Conservation (phyloP, 92 coral and sea anemone genomes). For the Phenganax subtilis region DNA sequence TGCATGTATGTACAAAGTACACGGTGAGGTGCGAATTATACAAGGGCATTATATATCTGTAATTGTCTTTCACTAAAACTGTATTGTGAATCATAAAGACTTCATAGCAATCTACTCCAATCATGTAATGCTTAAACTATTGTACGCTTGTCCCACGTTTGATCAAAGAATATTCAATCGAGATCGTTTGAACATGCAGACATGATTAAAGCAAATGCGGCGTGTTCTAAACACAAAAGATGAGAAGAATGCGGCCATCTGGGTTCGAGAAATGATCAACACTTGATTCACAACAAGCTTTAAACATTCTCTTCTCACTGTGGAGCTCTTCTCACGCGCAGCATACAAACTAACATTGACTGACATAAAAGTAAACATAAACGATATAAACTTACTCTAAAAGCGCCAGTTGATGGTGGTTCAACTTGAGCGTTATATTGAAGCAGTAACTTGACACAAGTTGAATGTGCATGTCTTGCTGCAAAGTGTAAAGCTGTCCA, state of each 20-base stretch:
- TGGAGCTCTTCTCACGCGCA: conserved; percentile 39
- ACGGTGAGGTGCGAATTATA: conserved; percentile 13
- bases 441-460: conserved; percentile 86
- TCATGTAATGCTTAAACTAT: conserved; percentile 22
- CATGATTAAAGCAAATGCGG: conserved; percentile 9
- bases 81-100: conserved; percentile 15
- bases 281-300: conserved; percentile 25
- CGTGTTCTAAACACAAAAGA: conserved; percentile 25
- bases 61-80: conserved; percentile 11
- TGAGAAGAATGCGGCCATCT: conserved; percentile 44
- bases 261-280: conserved; percentile 32
- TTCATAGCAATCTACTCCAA: conserved; percentile 24
- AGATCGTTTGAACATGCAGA: conserved; percentile 15
- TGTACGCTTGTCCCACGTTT: neutral
- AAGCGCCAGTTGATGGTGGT: conserved; percentile 83
- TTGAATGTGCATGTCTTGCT: conserved; percentile 94
- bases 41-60: conserved; percentile 11
- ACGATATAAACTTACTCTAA: conserved; percentile 75
- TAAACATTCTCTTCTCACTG: conserved; percentile 26
- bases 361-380: conserved; percentile 43
- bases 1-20: conserved; percentile 1
- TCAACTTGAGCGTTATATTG: conserved; percentile 90
- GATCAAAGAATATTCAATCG: neutral
- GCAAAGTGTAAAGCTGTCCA: conserved; percentile 98
- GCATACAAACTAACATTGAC: conserved; percentile 38